Conservation (phyloP, 2,113 vertebrate species). For the Triplophysa siluroides region DNA sequence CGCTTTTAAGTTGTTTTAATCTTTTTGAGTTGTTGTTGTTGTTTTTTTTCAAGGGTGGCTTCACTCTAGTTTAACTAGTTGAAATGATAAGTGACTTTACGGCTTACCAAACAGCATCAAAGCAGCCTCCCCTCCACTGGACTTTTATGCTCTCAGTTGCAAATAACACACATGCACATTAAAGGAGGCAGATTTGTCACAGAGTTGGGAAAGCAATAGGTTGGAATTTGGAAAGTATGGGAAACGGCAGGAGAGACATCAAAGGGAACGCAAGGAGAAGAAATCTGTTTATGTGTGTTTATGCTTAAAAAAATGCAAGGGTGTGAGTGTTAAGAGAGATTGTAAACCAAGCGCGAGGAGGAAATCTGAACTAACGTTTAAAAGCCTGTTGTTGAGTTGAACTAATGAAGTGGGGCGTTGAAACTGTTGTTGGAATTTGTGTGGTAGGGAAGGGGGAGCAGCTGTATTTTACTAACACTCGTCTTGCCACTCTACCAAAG, state of each 20-base stretch:
- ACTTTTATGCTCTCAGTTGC: too few relatives aligned
- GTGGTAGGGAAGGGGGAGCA: too few relatives aligned
- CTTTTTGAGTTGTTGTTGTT: too few relatives aligned
- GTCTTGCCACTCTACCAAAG: neutral
- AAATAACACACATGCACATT: constrained; percentile 54
- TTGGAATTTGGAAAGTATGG: constrained; percentile 31
- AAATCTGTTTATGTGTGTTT: constrained; percentile 12
- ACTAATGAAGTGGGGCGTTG: neutral
- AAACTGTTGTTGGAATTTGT: neutral
- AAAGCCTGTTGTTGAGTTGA: constrained; percentile 21
- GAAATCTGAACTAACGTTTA: neutral
- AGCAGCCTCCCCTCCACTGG: too few relatives aligned
- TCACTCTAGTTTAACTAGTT: too few relatives aligned
- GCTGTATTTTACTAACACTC: too few relatives aligned
- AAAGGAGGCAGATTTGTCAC: constrained; percentile 32
- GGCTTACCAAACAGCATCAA: constrained; percentile 25
- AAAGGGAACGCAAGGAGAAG: neutral
- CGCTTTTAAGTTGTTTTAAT: too few relatives aligned
- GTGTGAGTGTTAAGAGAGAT: constrained; percentile 12
- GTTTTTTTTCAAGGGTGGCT: too few relatives aligned
- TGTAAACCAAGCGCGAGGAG: neutral
- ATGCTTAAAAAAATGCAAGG: neutral
- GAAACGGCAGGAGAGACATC: constrained; percentile 30
- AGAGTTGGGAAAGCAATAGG: constrained; percentile 6
- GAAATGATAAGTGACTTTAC: too few relatives aligned